Evolutionary conservation across 2,888 invertebrate species (phyloP).

Genomic region (Platycheirus albimanus): DNA sequence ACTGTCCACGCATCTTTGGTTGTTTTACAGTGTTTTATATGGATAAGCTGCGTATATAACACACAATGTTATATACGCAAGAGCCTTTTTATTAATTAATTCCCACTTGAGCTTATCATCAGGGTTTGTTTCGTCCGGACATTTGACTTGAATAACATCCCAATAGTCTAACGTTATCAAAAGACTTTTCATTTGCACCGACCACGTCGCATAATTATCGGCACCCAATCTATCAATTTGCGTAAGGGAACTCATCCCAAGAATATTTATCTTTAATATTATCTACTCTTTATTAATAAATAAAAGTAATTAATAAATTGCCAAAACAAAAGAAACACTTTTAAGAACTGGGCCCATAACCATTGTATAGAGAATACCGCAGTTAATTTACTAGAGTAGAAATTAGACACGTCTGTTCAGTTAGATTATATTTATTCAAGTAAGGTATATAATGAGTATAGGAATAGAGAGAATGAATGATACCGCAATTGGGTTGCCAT

Average conservation of each 20-base stretch:
- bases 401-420: too few relatives aligned
- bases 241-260: conserved; percentile 10
- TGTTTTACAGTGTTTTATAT: conserved; percentile 9
- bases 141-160: not conserved
- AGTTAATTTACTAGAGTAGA: too few relatives aligned
- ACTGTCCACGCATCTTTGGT: not conserved
- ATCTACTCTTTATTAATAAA: not conserved
- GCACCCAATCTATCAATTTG: conserved; percentile 6
- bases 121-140: not conserved
- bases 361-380: too few relatives aligned
- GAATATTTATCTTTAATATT: too few relatives aligned
- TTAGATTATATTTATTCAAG: too few relatives aligned
- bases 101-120: conserved; percentile 2
- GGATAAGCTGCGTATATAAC: conserved; percentile 11
- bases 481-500: too few relatives aligned
- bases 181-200: conserved; percentile 13
- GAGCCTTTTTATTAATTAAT: conserved; percentile 10
- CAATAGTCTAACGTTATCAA: conserved; percentile 6
- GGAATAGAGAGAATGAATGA: too few relatives aligned
- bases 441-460: too few relatives aligned
- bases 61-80: not conserved
- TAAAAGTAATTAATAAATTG: not conserved
- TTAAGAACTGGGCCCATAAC: conserved; percentile 7
- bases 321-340: not conserved
- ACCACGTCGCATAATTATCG: conserved; percentile 10